Conservation (phyloP, 2,888 invertebrate genomes). For the Carterocephalus palaemon region DNA sequence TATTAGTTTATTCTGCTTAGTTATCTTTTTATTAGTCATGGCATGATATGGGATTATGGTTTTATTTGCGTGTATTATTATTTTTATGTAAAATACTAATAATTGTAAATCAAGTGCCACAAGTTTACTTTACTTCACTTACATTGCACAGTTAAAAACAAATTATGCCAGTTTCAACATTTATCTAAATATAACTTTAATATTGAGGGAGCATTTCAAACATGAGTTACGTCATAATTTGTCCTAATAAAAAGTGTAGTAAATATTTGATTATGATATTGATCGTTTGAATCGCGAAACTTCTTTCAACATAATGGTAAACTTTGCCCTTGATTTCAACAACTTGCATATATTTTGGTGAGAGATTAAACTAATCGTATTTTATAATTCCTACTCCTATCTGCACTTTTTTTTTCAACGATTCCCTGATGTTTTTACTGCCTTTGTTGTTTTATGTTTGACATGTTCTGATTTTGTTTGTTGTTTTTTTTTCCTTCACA, state of each 20-base stretch:
- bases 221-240: too few species aligned
- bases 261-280: background rate
- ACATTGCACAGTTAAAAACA: background rate
- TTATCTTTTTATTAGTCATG: slow-evolving; percentile 40
- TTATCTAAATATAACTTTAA: slow-evolving; percentile 3
- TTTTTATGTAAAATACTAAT: slow-evolving; percentile 52
- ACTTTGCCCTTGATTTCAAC: slow-evolving; percentile 66
- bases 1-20: background rate
- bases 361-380: slow-evolving; percentile 71
- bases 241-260: background rate
- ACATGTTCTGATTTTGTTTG: slow-evolving; percentile 77
- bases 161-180: background rate
- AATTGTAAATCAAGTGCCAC: slow-evolving; percentile 63
- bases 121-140: slow-evolving; percentile 26
- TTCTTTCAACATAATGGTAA: slow-evolving; percentile 17
- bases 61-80: slow-evolving; percentile 57
- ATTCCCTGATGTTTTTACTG: slow-evolving; percentile 49
- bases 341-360: slow-evolving; percentile 61
- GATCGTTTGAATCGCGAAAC: slow-evolving; percentile 10
- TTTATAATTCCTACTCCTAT: slow-evolving; percentile 70
- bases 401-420: slow-evolving; percentile 64
- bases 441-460: slow-evolving; percentile 71
- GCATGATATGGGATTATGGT: slow-evolving; percentile 53
- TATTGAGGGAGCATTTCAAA: too few species aligned
- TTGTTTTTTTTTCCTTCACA: slow-evolving; percentile 74